Evolutionary conservation across 2,797 vertebrate species (phyloP), one percentile per base, ranked within the genome.

Genomic region (Danio albolineatus): DNA sequence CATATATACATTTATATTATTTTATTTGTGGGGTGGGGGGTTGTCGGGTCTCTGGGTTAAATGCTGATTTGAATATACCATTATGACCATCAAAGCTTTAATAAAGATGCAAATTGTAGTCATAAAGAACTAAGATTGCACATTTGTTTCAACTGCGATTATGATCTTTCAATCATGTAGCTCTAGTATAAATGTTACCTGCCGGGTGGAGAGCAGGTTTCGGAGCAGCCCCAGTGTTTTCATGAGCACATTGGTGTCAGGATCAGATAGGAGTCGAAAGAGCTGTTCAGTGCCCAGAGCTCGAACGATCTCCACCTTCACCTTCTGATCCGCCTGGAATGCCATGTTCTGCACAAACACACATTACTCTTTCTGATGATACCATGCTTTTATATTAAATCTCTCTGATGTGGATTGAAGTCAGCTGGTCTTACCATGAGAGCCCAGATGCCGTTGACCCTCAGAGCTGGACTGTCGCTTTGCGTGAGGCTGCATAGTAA

Each of bases 391-490:
- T 10, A 72, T 43, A 7, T 2, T 16, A 12, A 72, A 57, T 5
- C 12, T 44, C 19, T 44, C 19, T 21, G 39, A 12, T 72, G 53
- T 14, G n/a, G 12, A 56, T n/a, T 2, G 13, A 49, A 39, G 7
- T 38, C 2, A 13, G 28, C 19, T 17, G 13, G 17, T 89, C 94
- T 91, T 90, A 99, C 98, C 98, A 99, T 99, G 82, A 99, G 94
- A 85, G 98, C 98, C 98, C 98, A 99, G 91, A 99, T 98, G 83
- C 98, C 98, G 0, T 99, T 99, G 84, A 99, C 97, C 86, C 98
- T 92, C 87, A 99, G 94, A 48, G 98, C 96, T 77, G 97, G 95
- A 86, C 97, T 99, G 89, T 98, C 97, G 89, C 96, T 98, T 91
- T 98, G 96, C 61, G 97, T 99, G 89, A 99, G 92, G 93, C 96